These are phyloP conservation scores for Australoheros facetus DNA, from an alignment of 2,797 vertebrate species.

Conservation along the genomic window DNA sequence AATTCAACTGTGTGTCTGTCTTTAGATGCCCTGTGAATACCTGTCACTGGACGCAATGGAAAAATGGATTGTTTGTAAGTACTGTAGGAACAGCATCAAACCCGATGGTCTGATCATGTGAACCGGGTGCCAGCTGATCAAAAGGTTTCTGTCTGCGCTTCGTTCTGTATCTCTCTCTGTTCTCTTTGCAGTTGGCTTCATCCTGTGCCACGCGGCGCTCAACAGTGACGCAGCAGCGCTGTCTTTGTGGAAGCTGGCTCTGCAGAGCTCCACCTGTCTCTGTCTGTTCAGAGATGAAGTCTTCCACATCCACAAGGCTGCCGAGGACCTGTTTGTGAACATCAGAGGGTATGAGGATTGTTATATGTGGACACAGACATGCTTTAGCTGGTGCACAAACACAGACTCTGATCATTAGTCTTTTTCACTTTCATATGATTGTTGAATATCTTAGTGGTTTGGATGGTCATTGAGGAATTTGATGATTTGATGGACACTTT, in stretches of 20 bases:
- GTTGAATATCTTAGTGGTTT: neutral
- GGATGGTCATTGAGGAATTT: neutral
- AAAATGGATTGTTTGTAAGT: constrained; percentile 99
- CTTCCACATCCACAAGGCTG: constrained; percentile 98
- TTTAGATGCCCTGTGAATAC: constrained; percentile 99
- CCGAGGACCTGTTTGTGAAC: constrained; percentile 97
- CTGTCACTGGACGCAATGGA: constrained; percentile 97
- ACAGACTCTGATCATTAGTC: neutral
- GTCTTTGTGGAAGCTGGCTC: constrained; percentile 96
- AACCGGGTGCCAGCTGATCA: neutral
- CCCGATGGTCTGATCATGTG: neutral
- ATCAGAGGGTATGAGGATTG: constrained; percentile 83
- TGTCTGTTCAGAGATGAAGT: constrained; percentile 97
- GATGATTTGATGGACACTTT: neutral
- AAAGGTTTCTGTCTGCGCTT: neutral
- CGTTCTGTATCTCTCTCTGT: neutral
- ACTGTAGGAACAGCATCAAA: neutral
- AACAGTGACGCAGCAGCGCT: constrained; percentile 91
- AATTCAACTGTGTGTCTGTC: neutral
- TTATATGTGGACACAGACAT: neutral
- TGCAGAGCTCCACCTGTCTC: constrained; percentile 98
- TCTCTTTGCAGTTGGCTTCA: constrained; percentile 89
- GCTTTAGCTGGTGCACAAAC: neutral
- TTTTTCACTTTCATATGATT: neutral
- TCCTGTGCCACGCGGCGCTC: constrained; percentile 93